Evolutionary conservation across 2,113 vertebrate species (phyloP).

Genomic region (Sphaerodactylus townsendi): DNA sequence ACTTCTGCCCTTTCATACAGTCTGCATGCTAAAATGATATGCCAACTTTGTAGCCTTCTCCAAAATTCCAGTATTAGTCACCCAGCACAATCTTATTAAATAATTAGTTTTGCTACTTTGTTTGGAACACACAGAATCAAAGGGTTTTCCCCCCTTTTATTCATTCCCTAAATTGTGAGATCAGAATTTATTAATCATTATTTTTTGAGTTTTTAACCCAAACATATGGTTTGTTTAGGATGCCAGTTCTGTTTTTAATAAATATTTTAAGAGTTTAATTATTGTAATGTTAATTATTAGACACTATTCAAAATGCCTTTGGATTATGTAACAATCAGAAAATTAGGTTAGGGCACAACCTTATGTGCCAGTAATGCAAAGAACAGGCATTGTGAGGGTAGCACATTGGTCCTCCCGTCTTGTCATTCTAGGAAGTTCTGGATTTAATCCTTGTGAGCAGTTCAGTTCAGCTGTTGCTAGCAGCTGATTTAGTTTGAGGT

Average conservation of each 20-base stretch:
- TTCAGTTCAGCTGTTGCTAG: too few relatives aligned
- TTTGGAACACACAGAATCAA: conserved; percentile 25
- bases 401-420: too few relatives aligned
- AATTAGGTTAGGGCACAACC: too few relatives aligned
- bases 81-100: rapidly evolving
- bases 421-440: too few relatives aligned
- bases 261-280: too few relatives aligned
- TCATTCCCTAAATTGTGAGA: background rate
- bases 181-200: background rate
- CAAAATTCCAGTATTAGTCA: background rate
- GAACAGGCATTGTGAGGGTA: background rate
- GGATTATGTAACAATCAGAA: background rate
- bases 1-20: conserved; percentile 2
- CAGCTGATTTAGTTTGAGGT: too few relatives aligned
- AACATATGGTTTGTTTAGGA: background rate
- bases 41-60: conserved; percentile 31
- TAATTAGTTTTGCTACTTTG: conserved; percentile 11
- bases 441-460: too few relatives aligned
- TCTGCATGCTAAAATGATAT: background rate
- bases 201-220: background rate
- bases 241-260: background rate
- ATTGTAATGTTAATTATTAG: background rate
- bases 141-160: background rate
- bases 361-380: background rate
- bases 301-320: background rate